Base-by-base conservation (phyloP, 2,113 vertebrate genomes). In the Edolisoma coerulescens region DNA sequence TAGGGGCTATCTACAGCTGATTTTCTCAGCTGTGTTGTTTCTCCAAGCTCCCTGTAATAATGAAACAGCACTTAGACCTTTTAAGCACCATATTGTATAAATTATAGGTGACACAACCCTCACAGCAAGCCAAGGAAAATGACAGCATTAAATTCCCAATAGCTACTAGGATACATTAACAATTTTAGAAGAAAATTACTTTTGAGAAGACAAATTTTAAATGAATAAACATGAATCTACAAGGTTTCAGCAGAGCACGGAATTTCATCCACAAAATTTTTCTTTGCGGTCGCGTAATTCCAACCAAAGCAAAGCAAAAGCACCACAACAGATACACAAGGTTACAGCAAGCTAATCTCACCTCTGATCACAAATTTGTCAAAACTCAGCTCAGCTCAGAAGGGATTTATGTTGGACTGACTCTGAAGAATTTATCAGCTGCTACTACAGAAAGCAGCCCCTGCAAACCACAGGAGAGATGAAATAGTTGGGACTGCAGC, bases 31-130 rank as follows among this genome's bases (percentile, higher is more conserved):
- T 2, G 1, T 44, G 53, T 83, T 95, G 16, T 85, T 95, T 95
- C 81, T 87, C 70, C 61, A 74, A 74, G 50, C 63, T 96, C 81
- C 78, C 39, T 68, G 64, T 50, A 83, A 93, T 93, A 93, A 96
- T 67, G 35, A 95, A 93, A 83, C 53, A 57, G 63, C 67, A 91
- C 93, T 87, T 94, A 68, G 47, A 89, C 69, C 75, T 96, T 96
- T 95, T 91, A 92, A 91, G 49, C 54, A 89, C 26, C 63, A 63
- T 59, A 87, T 79, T 63, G 74, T 85, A 67, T 92, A 92, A 84
- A 96, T 89, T 84, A 73, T 74, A 92, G 91, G 74, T 85, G 90
- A 95, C 93, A 91, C 39, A 89, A 47, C 41, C 49, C 68, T 81
- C 78, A 70, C 86, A 93, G 77, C 45, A 69, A 92, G 45, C 37